Percentiles rank a stretch among this genome's conserved stretches.
Evolutionary conservation across 2,797 vertebrate species (phyloP).

Genomic region (Amblyraja radiata): DNA sequence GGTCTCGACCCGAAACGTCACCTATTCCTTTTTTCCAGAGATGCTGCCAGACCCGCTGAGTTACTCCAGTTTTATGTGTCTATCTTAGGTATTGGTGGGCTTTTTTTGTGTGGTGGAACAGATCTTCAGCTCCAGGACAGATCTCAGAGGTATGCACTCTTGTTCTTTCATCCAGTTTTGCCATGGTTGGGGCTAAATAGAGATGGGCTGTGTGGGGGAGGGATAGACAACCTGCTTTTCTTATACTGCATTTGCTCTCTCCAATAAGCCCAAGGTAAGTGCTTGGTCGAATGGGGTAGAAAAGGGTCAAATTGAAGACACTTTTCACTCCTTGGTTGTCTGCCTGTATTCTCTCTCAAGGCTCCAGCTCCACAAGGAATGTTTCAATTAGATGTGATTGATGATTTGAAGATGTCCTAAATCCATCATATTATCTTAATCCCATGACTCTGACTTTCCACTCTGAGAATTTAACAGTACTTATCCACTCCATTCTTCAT

Average conservation of each 20-base stretch:
- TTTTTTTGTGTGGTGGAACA: too few species aligned
- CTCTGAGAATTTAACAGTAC: not conserved
- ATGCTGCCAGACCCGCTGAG: too few species aligned
- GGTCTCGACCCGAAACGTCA: too few species aligned
- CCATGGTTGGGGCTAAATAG: not conserved
- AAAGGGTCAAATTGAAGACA: not conserved
- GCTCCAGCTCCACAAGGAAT: not conserved
- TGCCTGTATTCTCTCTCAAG: not conserved
- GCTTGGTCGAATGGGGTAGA: not conserved
- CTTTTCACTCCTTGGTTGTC: not conserved
- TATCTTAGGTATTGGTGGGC: too few species aligned
- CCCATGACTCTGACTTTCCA: conserved; percentile 17
- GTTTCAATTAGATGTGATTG: not conserved
- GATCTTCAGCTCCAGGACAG: too few species aligned
- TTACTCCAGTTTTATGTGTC: too few species aligned
- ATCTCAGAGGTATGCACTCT: too few species aligned
- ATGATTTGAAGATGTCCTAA: not conserved
- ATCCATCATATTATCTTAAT: not conserved
- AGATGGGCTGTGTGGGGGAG: not conserved
- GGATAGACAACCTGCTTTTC: not conserved
- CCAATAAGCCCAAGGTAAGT: not conserved
- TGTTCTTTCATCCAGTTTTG: not conserved
- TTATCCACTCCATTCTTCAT: conserved; percentile 13
- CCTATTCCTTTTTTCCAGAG: too few species aligned
- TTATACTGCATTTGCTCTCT: not conserved